phyloP scores from a whole-genome alignment of 2,888 invertebrate species.

The Ptilodon capucinus region DNA sequence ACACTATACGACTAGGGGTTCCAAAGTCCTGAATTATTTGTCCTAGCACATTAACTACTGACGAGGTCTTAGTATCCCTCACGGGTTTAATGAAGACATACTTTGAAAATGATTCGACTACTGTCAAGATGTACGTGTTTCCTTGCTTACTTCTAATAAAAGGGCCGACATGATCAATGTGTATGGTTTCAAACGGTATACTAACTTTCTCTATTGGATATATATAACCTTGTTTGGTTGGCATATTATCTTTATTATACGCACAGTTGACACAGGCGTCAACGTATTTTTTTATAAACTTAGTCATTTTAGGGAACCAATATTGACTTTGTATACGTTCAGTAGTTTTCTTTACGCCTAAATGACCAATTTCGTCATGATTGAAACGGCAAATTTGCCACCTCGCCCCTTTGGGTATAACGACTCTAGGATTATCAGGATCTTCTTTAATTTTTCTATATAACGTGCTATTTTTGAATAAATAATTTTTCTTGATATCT shows the following conservation, averaged over 20 bases:
- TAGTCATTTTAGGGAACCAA: too few species aligned
- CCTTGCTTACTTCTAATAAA: constrained; percentile 4
- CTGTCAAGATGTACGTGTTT: constrained; percentile 1
- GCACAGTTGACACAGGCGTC: constrained; percentile 5
- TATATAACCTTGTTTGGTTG: constrained; percentile 3
- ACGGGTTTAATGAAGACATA: constrained; percentile 4
- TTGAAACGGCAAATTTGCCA: constrained; percentile 42
- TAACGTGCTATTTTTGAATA: constrained; percentile 1
- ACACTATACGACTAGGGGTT: constrained; percentile 1
- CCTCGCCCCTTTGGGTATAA: constrained; percentile 14
- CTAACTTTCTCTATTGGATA: constrained; percentile 7
- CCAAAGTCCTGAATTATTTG: constrained; percentile 5
- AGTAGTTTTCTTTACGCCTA: constrained; percentile 5
- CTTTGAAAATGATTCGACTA: constrained; percentile 8
- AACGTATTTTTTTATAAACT: constrained; percentile 6
- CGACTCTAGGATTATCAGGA: not conserved
- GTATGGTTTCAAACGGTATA: constrained; percentile 6
- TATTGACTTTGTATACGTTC: not conserved
- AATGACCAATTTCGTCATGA: constrained; percentile 45
- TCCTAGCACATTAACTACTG: not conserved
- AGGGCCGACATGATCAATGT: constrained; percentile 9
- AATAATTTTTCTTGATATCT: constrained; percentile 7
- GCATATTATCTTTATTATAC: constrained; percentile 1
- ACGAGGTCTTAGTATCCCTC: constrained; percentile 4
- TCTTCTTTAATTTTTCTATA: constrained; percentile 2